A percentile compares a stretch with the other conserved stretches of the same genome.
phyloP scores from a whole-genome alignment of 2,113 vertebrate species.

The Nibea albiflora region DNA sequence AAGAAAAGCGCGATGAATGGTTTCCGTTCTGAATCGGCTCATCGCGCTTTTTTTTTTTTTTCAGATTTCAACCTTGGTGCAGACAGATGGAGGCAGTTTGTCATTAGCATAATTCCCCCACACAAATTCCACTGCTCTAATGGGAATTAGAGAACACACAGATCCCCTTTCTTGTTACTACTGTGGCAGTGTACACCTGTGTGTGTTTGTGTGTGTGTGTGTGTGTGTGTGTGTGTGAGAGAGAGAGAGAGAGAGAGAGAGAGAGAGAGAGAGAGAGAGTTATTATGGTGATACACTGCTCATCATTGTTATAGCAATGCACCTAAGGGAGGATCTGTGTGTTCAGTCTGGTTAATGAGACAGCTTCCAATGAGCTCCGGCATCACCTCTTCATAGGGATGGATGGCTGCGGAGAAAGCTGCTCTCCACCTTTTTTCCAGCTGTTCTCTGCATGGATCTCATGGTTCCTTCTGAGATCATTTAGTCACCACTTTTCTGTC shows the following conservation, averaged over 20 bases:
- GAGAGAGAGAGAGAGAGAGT: neutral
- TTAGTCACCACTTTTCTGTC: neutral
- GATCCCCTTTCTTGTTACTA: slow-evolving; percentile 39
- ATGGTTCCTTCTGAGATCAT: neutral
- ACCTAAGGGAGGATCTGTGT: slow-evolving; percentile 47
- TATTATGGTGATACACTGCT: slow-evolving; percentile 22
- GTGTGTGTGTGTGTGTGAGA: slow-evolving; percentile 2
- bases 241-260: too few species aligned
- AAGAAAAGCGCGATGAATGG: neutral
- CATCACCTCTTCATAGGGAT: slow-evolving; percentile 11
- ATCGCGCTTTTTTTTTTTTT: neutral
- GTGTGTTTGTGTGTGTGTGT: slow-evolving; percentile 7
- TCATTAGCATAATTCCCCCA: slow-evolving; percentile 5
- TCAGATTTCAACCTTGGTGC: too few species aligned
- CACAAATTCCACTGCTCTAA: neutral
- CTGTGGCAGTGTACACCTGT: slow-evolving; percentile 9
- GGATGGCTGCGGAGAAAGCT: slow-evolving; percentile 15
- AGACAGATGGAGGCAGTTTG: slow-evolving; percentile 15
- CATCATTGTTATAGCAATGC: slow-evolving; percentile 53
- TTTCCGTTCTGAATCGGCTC: neutral
- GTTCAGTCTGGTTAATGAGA: slow-evolving; percentile 47
- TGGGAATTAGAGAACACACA: slow-evolving; percentile 6
- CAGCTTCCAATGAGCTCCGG: slow-evolving; percentile 3
- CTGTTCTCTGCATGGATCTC: neutral
- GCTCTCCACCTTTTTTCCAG: slow-evolving; percentile 3